Evolutionary conservation across 2,113 vertebrate species (phyloP), one percentile per base, ranked within the genome.

Genomic region (Ranitomeya imitator): DNA sequence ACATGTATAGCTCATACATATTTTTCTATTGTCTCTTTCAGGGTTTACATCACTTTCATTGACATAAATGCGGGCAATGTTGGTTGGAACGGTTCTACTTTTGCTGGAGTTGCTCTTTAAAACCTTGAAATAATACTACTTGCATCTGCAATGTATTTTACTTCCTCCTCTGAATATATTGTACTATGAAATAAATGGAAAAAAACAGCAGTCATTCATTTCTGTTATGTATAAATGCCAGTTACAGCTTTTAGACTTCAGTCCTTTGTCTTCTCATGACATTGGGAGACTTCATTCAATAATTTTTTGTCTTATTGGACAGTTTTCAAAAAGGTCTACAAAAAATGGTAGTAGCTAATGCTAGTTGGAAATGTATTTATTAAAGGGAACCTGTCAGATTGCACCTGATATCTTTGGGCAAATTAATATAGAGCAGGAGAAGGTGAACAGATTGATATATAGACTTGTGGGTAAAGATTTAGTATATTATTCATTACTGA

Each of bases 41-140:
- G 79, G 59, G 79, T 81, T 81, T 81, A 81, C 79, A 81, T 81
- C 57, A 81, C 31, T 37, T 81, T 81, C 6, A 6, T 61, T 19
- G 15, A 61, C 2, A 6, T 81, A 21, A 37, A 2, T 37, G 31
- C 15, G 37, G 57, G 15, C 19, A 81, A 81, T 45, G 57, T 81
- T 37, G 79, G 79, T 23, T 81, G 79, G 79, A 81, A 81, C 19
- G 7, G 79, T 45, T 19, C 18, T 61, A 81, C 79, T 18, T 12
- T 61, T 31, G 79, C 79, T 18, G 31, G 31, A 16, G 57, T 61
- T 55, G 57, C 9, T 12, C 26, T 80, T 3, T 61, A 21, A 81
- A 4, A 19, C 4, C 0, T 61, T 31, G 79, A n/a, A 81, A 10
- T 59, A 59, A 26, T 31, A 3, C 57, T 7, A 37, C 21, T 45